Percentiles rank a stretch among this genome's conserved stretches.
phyloP scores from a whole-genome alignment of 2,888 invertebrate genomes.

The Rhamnusium bicolor region DNA sequence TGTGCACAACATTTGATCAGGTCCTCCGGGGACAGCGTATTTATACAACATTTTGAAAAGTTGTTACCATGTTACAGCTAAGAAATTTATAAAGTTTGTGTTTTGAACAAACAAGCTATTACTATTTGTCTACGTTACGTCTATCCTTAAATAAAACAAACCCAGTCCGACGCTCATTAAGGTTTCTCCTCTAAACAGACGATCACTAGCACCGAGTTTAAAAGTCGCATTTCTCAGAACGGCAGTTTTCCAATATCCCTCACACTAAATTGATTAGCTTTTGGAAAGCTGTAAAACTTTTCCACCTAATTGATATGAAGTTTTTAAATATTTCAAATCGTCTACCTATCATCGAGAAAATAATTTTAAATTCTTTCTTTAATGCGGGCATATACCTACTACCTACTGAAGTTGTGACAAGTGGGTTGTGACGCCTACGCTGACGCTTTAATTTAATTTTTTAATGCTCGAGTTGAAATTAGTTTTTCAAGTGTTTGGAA shows the following conservation, averaged over 20 bases:
- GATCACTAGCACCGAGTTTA: slow-evolving; percentile 46
- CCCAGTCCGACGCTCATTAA: slow-evolving; percentile 45
- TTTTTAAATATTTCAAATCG: slow-evolving; percentile 50
- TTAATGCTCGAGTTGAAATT: background rate
- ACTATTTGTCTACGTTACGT: slow-evolving; percentile 24
- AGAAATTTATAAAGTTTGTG: slow-evolving; percentile 26
- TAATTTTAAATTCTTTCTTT: slow-evolving; percentile 5
- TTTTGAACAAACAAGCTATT: slow-evolving; percentile 17
- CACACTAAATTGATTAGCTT: slow-evolving; percentile 49
- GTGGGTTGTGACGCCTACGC: background rate
- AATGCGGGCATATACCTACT: background rate
- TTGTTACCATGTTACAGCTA: background rate
- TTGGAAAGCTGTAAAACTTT: slow-evolving; percentile 48
- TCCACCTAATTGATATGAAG: slow-evolving; percentile 53
- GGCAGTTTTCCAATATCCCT: slow-evolving; percentile 49
- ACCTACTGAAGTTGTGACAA: background rate
- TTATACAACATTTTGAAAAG: background rate
- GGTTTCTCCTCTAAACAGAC: slow-evolving; percentile 42
- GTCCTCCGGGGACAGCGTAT: background rate
- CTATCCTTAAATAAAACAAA: slow-evolving; percentile 44
- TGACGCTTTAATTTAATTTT: background rate
- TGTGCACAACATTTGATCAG: background rate
- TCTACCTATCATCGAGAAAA: slow-evolving; percentile 15
- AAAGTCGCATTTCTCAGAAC: slow-evolving; percentile 47
- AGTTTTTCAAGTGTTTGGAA: background rate